Conservation (phyloP, 2,888 invertebrate genomes). For the Cerceris ruficornis region DNA sequence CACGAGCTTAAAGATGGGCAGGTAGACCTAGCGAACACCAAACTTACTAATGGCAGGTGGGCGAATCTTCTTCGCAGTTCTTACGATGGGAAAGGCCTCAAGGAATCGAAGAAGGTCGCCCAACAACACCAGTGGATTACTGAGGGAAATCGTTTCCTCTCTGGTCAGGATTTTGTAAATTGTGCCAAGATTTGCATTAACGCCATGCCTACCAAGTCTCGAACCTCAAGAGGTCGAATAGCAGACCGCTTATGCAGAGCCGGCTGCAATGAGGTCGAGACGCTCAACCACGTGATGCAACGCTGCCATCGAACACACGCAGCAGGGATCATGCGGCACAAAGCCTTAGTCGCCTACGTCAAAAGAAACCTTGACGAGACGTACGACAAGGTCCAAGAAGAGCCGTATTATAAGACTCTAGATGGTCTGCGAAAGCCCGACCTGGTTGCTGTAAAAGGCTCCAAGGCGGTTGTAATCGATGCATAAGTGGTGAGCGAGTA, state of each 20-base stretch:
- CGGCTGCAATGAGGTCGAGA: background rate
- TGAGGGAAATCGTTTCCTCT: background rate
- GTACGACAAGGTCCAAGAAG: background rate
- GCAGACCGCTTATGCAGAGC: background rate
- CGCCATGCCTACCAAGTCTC: conserved; percentile 2
- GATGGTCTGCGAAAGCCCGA: background rate
- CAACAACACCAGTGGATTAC: conserved; percentile 4
- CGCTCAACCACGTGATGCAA: background rate
- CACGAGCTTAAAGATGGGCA: background rate
- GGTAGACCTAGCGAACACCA: background rate
- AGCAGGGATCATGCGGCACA: background rate
- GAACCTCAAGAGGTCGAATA: background rate
- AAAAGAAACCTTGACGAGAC: background rate
- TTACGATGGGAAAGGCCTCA: background rate
- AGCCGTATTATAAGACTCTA: background rate
- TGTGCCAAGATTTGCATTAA: background rate
- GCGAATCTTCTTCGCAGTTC: background rate
- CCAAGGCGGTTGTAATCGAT: background rate
- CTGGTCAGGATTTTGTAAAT: background rate
- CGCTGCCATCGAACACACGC: background rate
- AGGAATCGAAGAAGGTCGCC: background rate
- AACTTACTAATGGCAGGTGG: background rate
- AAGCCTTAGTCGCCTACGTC: background rate
- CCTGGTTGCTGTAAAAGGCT: background rate
- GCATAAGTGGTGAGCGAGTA: conserved; percentile 25